phyloP scores from a whole-genome alignment of 2,888 invertebrate genomes.

The Erebia epiphron region DNA sequence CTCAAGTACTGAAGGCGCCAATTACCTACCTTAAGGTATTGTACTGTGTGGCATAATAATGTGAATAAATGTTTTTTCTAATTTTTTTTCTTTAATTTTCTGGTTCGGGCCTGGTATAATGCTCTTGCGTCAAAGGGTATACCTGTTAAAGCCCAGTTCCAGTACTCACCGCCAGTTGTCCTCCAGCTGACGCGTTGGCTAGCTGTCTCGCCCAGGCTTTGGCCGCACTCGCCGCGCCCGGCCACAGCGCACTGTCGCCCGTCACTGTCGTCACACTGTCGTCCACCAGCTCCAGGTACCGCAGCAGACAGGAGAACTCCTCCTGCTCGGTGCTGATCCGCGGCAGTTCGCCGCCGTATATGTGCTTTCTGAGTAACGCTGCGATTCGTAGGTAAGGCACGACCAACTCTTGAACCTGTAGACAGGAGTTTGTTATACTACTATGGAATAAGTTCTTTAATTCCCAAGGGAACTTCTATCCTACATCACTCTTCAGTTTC shows the following conservation, averaged over 20 bases:
- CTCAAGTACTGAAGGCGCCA: too few species aligned
- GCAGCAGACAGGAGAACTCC: conserved; percentile 90
- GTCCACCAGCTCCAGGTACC: conserved; percentile 87
- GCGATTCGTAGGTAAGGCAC: conserved; percentile 93
- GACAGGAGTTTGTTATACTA: background rate
- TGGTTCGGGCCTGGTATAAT: too few species aligned
- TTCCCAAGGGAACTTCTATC: too few species aligned
- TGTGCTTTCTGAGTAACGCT: conserved; percentile 91
- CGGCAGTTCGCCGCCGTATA: conserved; percentile 90
- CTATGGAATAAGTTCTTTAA: too few species aligned
- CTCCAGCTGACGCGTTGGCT: conserved; percentile 57
- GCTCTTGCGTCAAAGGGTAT: background rate
- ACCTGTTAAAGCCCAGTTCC: background rate
- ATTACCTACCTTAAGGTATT: too few species aligned
- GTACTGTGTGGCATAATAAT: too few species aligned
- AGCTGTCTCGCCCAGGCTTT: conserved; percentile 61
- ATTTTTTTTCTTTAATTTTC: too few species aligned
- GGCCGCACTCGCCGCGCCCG: conserved; percentile 48
- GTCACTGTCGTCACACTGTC: conserved; percentile 37
- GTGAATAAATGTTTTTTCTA: too few species aligned
- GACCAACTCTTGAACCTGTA: conserved; percentile 89
- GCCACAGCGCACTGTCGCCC: conserved; percentile 45
- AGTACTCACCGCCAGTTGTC: conserved; percentile 63
- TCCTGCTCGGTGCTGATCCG: conserved; percentile 84
- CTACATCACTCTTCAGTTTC: too few species aligned